Base-by-base conservation (phyloP, 1,140 invertebrate genomes). In the Augochlora pura region DNA sequence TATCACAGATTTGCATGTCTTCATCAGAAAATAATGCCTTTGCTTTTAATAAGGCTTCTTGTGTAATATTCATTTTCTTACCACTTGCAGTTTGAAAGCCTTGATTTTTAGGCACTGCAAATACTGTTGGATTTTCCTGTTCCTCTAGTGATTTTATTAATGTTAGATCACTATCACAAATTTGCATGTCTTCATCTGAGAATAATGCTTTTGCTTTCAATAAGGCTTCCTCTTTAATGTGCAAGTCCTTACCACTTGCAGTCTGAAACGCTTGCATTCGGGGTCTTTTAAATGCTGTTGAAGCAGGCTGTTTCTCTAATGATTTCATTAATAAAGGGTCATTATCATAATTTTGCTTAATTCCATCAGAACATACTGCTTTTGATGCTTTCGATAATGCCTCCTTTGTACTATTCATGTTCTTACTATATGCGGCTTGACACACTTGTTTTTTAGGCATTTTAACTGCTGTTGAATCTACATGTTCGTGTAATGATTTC, bases 61-160 rank as follows among this genome's bases (percentile, higher is more conserved):
- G 73, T 59, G 86, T 86, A 38, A 90, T 62, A 57, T 21, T 66
- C 27, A 90, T 67, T 57, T 64, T 49, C 7, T 84, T 79, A 49
- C 90, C 91, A 77, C 83, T 83, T 46, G 90, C 92, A 57, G 88
- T 90, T 76, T 81, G 74, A 83, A 92, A 91, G 60, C 81, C 87
- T 18, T 57, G 16, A 25, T 59, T 42, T 42, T 23, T 21, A 39
- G 18, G 2, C 1, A 25, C 6, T 52, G 49, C 12, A 52, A 21
- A 52, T 52, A 10, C 9, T 10, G 7, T 12, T 1, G 42, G 12
- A 42, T 42, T 12, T 10, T 18, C 14, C 4, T 52, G 18, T 54
- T n/a, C n/a, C 21, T 8, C n/a, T n/a, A n/a, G n/a, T n/a, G n/a
- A n/a, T n/a, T n/a, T n/a, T n/a, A n/a, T n/a, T n/a, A n/a, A n/a